Conservation (phyloP, 2,888 invertebrate genomes). For the Cheilosia grossa region DNA sequence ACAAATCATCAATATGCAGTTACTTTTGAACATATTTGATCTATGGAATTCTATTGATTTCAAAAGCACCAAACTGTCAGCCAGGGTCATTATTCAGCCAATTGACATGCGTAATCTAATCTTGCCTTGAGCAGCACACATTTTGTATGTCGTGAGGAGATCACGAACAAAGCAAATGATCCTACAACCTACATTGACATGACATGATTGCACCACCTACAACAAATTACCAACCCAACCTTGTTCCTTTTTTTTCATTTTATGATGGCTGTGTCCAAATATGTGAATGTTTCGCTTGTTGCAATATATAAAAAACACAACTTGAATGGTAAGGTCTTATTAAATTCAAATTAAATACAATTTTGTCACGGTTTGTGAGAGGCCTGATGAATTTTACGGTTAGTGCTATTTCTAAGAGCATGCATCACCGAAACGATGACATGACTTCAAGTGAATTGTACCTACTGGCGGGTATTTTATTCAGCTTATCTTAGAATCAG, state of each 20-base stretch:
- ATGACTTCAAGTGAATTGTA: slow-evolving; percentile 40
- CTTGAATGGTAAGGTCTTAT: slow-evolving; percentile 58
- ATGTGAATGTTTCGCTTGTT: slow-evolving; percentile 4
- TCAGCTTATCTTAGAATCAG: slow-evolving; percentile 59
- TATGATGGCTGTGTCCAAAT: slow-evolving; percentile 39
- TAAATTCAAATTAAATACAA: slow-evolving; percentile 71
- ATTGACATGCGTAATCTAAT: too few species aligned
- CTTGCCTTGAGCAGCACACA: too few species aligned
- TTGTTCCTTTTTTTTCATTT: slow-evolving; percentile 19
- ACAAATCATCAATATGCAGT: too few species aligned
- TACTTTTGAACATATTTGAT: too few species aligned
- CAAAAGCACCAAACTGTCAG: too few species aligned
- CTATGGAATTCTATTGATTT: too few species aligned
- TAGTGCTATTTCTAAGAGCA: slow-evolving; percentile 55
- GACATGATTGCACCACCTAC: too few species aligned
- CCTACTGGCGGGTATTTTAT: slow-evolving; percentile 5
- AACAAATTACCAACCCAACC: slow-evolving; percentile 10
- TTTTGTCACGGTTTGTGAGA: slow-evolving; percentile 66
- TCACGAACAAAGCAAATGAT: too few species aligned
- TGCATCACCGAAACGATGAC: slow-evolving; percentile 71
- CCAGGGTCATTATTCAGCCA: too few species aligned
- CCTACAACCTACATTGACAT: too few species aligned
- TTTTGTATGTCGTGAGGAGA: too few species aligned
- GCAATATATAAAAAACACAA: slow-evolving; percentile 2
- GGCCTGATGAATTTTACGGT: slow-evolving; percentile 51